A percentile compares a stretch with the other conserved stretches of the same genome.
Evolutionary conservation across 2,888 invertebrate genomes (phyloP).

Genomic region (Tridacna crocea): DNA sequence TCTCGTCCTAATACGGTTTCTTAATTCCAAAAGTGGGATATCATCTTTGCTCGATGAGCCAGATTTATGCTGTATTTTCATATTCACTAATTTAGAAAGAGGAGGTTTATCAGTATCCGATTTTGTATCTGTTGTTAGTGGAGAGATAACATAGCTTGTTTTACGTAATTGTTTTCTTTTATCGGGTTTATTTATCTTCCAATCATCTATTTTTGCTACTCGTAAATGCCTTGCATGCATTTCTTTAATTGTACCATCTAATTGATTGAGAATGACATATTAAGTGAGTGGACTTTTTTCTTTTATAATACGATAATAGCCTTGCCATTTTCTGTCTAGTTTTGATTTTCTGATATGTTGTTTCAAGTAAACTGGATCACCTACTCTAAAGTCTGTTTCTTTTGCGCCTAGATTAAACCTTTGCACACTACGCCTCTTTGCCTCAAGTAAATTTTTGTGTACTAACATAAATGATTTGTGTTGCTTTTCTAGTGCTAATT

Average conservation of each 20-base stretch:
- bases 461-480: no score
- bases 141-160: slow-evolving; percentile 1
- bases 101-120: no score
- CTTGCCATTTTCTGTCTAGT: slow-evolving; percentile 37
- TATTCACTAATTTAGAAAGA: no score
- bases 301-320: no score
- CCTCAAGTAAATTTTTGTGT: no score
- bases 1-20: slow-evolving; percentile 1
- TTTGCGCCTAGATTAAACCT: slow-evolving; percentile 36
- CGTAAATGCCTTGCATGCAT: slow-evolving; percentile 29
- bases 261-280: slow-evolving; percentile 28
- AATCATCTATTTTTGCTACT: slow-evolving; percentile 20
- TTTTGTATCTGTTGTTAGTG: neutral
- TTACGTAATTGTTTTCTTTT: neutral
- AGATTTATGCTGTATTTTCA: neutral
- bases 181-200: slow-evolving; percentile 15
- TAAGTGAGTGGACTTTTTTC: slow-evolving; percentile 30
- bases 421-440: slow-evolving; percentile 32
- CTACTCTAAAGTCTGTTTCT: slow-evolving; percentile 34
- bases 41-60: slow-evolving; percentile 12
- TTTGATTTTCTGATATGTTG: slow-evolving; percentile 34
- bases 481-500: no score
- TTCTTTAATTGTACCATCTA: slow-evolving; percentile 10
- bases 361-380: slow-evolving; percentile 43
- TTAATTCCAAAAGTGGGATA: slow-evolving; percentile 4